A percentile compares a stretch with the other conserved stretches of the same genome.
Conservation (phyloP, 1,140 invertebrate genomes). For the Leptinotarsa defecta region DNA sequence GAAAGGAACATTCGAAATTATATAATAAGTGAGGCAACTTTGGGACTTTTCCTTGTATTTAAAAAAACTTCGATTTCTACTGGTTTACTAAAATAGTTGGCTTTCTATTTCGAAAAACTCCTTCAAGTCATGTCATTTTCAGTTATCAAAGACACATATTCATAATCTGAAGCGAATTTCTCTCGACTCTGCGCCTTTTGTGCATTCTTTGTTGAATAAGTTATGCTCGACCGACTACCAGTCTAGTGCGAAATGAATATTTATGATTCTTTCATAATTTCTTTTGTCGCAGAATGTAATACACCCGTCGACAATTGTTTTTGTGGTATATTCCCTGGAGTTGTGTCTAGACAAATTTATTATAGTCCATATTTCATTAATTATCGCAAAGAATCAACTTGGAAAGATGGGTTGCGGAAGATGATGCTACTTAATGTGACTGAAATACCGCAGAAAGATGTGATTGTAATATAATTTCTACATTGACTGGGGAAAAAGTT, state of each 20-base stretch:
- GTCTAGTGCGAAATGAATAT: background rate
- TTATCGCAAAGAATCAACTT: background rate
- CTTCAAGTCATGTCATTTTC: too few relatives aligned
- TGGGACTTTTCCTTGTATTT: too few relatives aligned
- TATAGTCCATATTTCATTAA: background rate
- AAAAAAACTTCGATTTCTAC: too few relatives aligned
- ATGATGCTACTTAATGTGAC: background rate
- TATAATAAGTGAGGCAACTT: too few relatives aligned
- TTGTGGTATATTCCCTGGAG: background rate
- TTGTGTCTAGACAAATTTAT: background rate
- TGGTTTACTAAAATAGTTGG: too few relatives aligned
- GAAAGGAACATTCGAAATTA: too few relatives aligned
- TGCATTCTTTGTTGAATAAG: too few relatives aligned
- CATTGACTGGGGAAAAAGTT: too few relatives aligned
- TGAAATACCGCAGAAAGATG: background rate
- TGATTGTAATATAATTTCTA: background rate
- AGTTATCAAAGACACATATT: too few relatives aligned
- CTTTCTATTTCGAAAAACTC: too few relatives aligned
- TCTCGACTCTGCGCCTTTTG: too few relatives aligned
- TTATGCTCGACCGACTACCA: background rate
- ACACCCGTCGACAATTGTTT: background rate
- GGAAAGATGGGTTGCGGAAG: background rate
- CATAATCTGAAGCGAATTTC: too few relatives aligned
- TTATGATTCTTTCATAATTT: conserved; percentile 9
- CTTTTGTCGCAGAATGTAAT: background rate